These are phyloP conservation scores for Norana najaformis DNA, from an alignment of 2,888 invertebrate genomes.

Conservation along the genomic window DNA sequence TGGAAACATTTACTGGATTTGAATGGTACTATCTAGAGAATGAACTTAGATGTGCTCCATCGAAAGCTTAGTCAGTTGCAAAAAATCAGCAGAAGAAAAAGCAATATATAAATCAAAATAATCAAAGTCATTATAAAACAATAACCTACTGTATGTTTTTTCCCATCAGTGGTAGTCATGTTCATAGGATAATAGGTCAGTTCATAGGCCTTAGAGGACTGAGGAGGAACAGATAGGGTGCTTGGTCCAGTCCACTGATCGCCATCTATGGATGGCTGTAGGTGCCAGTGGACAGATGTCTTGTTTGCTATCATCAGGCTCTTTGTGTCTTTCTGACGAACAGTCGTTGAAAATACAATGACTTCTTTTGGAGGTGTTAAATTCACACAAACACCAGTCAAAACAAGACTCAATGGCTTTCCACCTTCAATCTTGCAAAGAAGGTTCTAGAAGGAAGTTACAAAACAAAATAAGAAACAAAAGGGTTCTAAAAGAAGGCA, in stretches of 20 bases:
- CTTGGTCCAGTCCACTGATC: constrained; percentile 62
- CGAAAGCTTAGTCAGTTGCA: neutral
- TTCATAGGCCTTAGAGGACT: constrained; percentile 59
- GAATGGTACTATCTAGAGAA: no score
- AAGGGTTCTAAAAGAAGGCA: neutral
- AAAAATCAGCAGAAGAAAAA: neutral
- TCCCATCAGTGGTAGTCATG: constrained; percentile 60
- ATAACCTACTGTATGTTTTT: constrained; percentile 5
- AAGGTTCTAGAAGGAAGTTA: constrained; percentile 51
- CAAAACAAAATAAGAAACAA: constrained; percentile 7
- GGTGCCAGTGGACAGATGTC: constrained; percentile 60
- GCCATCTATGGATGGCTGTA: constrained; percentile 62
- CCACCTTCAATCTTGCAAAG: constrained; percentile 70
- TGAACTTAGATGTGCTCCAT: neutral
- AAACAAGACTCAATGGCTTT: constrained; percentile 67
- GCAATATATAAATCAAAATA: neutral
- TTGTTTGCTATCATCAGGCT: constrained; percentile 67
- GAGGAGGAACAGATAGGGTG: constrained; percentile 59
- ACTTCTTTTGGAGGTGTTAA: constrained; percentile 69
- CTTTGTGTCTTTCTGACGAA: constrained; percentile 68
- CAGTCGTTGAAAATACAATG: constrained; percentile 68
- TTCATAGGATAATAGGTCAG: constrained; percentile 70
- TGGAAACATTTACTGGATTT: no score
- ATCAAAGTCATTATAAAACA: neutral
- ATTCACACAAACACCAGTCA: constrained; percentile 72